Percentiles rank a stretch among this genome's conserved stretches.
Conservation (phyloP, 2,888 invertebrate genomes). For the Latrodectus elegans region DNA sequence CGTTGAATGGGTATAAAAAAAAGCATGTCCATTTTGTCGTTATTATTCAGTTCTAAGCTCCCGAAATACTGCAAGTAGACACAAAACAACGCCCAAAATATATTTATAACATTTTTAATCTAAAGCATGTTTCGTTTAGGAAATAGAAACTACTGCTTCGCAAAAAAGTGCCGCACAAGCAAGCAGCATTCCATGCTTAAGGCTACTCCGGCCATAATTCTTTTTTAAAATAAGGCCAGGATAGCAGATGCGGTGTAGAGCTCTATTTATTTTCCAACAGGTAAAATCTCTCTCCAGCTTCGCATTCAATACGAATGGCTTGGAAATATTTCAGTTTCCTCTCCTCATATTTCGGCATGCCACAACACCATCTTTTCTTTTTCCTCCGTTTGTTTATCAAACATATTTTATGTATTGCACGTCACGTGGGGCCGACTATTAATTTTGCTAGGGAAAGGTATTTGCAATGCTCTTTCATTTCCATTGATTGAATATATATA, state of each 20-base stretch:
- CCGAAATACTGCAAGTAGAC: too few relatives aligned
- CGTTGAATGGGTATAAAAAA: too few relatives aligned
- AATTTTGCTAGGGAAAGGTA: conserved; percentile 59
- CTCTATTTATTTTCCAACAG: conserved; percentile 58
- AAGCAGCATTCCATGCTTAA: background rate
- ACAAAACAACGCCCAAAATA: too few relatives aligned
- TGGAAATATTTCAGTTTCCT: conserved; percentile 48
- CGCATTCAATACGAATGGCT: conserved; percentile 34
- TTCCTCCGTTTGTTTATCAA: conserved; percentile 20
- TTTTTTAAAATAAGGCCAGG: background rate
- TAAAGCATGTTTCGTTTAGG: too few relatives aligned
- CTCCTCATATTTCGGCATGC: conserved; percentile 54
- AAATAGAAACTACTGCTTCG: background rate
- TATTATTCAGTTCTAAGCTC: too few relatives aligned
- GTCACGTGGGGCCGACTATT: conserved; percentile 51
- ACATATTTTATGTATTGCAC: conserved; percentile 48
- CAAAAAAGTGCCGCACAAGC: background rate
- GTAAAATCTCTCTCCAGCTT: conserved; percentile 31
- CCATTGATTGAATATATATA: conserved; percentile 54
- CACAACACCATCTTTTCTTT: conserved; percentile 22
- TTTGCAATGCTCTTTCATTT: conserved; percentile 58
- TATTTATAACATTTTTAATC: too few relatives aligned
- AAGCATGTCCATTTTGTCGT: too few relatives aligned
- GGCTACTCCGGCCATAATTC: background rate
- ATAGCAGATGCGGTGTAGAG: background rate